Base-by-base conservation (phyloP, 1,140 invertebrate genomes). In the Colletes latitarsis region DNA sequence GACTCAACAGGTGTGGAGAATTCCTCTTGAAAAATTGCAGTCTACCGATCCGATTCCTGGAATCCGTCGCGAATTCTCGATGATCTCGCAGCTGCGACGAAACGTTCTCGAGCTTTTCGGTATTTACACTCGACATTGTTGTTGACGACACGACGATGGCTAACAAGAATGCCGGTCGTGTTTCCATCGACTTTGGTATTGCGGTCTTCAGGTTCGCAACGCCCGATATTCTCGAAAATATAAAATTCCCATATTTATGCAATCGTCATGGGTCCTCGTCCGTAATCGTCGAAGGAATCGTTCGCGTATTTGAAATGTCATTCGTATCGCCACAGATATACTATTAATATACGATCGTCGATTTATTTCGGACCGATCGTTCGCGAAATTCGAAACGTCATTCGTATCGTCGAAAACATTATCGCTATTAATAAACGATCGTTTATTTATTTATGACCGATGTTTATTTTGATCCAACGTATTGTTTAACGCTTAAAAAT, bases 121-220 rank as follows among this genome's bases (percentile, higher is more conserved):
- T 81, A 81, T 83, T 83, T 75, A 68, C 66, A 62, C 19, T 21
- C 10, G 21, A 52, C 67, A 14, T 68, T 43, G 60, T 76, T 82
- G 76, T 71, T 75, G 55, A 79, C 74, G 62, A 69, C 53, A 10
- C 41, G 39, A 66, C 64, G 58, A 72, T 52, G 15, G 49, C 41
- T 64, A 68, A 69, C 46, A 19, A 43, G 63, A 84, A 77, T 83
- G n/a, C 72, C 52, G 15, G 19, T 15, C 57, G 46, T 15, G 46
- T 82, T 70, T 55, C 58, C 52, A 71, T 55, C 64, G 12, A 4
- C 4, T 53, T 12, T 77, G 46, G 21, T 17, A 60, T 5, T 19
- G 49, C 46, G 14, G 62, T 12, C 10, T 49, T 10, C 3, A 2
- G 21, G 21, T 0, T n/a, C n/a, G 3, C 17, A 1, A 8, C 12